phyloP scores from a whole-genome alignment of 2,888 invertebrate genomes.

The Apamea sordens region DNA sequence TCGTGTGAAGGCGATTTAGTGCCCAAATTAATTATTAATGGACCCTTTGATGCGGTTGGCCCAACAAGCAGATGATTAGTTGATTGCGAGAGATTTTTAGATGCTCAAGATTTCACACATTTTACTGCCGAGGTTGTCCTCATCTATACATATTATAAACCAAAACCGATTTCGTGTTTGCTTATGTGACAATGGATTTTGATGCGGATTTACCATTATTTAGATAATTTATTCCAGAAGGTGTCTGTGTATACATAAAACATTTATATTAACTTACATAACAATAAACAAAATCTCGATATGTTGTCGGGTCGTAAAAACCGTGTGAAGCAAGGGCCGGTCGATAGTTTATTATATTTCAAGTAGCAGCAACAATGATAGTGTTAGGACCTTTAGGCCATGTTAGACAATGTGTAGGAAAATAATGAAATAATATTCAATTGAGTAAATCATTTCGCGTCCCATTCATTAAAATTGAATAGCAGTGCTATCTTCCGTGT shows the following conservation, averaged over 20 bases:
- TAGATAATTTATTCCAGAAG: background rate
- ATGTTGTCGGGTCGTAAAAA: background rate
- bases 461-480: background rate
- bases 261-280: background rate
- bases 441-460: background rate
- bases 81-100: slow-evolving; percentile 84
- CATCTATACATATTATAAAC: background rate
- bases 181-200: background rate
- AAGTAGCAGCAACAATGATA: no score
- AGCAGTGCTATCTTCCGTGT: background rate
- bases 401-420: slow-evolving; percentile 11
- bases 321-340: background rate
- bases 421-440: slow-evolving; percentile 2
- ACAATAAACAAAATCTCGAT: background rate
- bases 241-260: background rate
- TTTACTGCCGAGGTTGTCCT: background rate
- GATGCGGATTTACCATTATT: background rate
- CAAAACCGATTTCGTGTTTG: background rate
- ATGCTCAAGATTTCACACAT: slow-evolving; percentile 36
- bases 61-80: slow-evolving; percentile 83
- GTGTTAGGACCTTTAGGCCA: no score
- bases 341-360: background rate
- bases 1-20: slow-evolving; percentile 88
- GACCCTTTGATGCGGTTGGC: slow-evolving; percentile 82
- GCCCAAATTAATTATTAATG: slow-evolving; percentile 89